phyloP scores from a whole-genome alignment of 2,113 vertebrate genomes.

The Psophia crepitans region DNA sequence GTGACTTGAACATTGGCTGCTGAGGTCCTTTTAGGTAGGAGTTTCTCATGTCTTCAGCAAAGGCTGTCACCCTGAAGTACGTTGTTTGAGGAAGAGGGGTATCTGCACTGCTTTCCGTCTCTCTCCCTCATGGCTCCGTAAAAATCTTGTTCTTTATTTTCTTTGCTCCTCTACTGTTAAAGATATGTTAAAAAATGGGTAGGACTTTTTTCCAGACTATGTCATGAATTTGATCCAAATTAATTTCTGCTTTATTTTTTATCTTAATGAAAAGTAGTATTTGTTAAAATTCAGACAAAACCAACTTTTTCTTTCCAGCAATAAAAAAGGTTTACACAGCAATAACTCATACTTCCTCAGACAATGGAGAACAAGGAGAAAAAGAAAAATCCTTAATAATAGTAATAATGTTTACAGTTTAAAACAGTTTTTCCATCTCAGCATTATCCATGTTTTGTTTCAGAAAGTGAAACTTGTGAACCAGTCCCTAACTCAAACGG shows the following conservation, averaged over 20 bases:
- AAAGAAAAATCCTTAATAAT: background rate
- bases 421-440: background rate
- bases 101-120: background rate
- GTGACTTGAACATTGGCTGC: background rate
- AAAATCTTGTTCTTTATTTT: background rate
- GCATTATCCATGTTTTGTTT: background rate
- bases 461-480: background rate
- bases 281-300: background rate
- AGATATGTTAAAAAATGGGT: background rate
- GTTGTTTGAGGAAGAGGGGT: background rate
- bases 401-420: background rate
- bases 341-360: background rate
- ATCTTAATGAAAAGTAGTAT: background rate
- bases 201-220: background rate
- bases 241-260: background rate
- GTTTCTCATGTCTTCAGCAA: background rate
- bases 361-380: background rate
- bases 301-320: background rate
- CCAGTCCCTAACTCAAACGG: background rate
- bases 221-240: background rate
- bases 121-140: background rate
- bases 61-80: rapidly evolving
- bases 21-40: background rate
- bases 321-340: background rate
- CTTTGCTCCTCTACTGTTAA: background rate